Percentiles rank a stretch among this genome's conserved stretches.
Conservation (phyloP, 1,140 invertebrate species). For the Trichomalopsis sarcophagae region DNA sequence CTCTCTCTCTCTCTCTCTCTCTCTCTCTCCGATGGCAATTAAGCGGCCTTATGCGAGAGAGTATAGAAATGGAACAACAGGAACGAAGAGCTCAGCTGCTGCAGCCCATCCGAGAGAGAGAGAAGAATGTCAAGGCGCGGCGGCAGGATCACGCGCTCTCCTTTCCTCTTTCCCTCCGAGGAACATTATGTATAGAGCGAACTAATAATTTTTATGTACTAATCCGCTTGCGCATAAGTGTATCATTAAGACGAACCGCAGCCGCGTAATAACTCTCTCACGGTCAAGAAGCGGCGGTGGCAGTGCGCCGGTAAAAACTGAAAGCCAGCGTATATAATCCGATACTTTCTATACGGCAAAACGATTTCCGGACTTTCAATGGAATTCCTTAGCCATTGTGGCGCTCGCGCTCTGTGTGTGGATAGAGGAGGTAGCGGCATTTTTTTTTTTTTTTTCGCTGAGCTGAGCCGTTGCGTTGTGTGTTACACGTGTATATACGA, state of each 20-base stretch:
- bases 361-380: constrained; percentile 1
- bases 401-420: constrained; percentile 28
- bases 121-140: not conserved
- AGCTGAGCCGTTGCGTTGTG: constrained; percentile 22
- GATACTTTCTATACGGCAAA: constrained; percentile 4
- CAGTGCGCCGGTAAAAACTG: not conserved
- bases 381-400: constrained; percentile 49
- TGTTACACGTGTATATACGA: not conserved
- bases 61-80: not conserved
- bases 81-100: not conserved
- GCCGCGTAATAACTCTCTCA: not conserved
- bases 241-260: not conserved
- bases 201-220: not conserved
- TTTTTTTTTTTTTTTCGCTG: not conserved
- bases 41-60: not conserved
- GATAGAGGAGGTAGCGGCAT: not conserved
- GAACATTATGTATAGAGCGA: not conserved
- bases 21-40: not conserved
- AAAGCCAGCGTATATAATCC: constrained; percentile 1
- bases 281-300: not conserved
- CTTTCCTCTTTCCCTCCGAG: not conserved
- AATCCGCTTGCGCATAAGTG: not conserved
- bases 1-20: no score
- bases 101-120: not conserved
- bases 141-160: not conserved